Evolutionary conservation across 2,888 invertebrate genomes (phyloP).

Genomic region (Phyto melanocephala): DNA sequence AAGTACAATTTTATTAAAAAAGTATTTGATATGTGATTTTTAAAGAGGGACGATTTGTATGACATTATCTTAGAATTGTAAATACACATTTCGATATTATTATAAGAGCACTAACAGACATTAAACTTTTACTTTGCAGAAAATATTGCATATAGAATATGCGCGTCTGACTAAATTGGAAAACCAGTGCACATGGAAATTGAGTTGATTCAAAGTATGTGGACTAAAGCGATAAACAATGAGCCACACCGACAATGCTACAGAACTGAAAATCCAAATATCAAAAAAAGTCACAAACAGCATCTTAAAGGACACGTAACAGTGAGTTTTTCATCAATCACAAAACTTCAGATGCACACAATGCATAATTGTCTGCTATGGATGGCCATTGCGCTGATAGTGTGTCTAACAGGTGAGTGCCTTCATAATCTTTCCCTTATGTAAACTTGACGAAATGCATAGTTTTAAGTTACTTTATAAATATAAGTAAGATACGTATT

Average conservation of each 20-base stretch:
- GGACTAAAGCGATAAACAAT: conserved; percentile 36
- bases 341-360: conserved; percentile 15
- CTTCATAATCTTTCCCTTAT: no score
- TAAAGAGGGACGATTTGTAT: no score
- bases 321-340: not conserved
- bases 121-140: no score
- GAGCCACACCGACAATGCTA: conserved; percentile 33
- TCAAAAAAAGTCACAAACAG: not conserved
- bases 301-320: conserved; percentile 10
- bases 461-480: no score
- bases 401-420: conserved; percentile 46
- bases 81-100: no score
- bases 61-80: no score
- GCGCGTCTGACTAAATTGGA: conserved; percentile 31
- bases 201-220: conserved; percentile 48
- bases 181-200: conserved; percentile 33
- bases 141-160: no score
- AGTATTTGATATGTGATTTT: no score
- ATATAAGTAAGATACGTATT: no score
- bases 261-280: conserved; percentile 5
- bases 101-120: no score
- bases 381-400: conserved; percentile 29
- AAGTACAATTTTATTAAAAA: no score
- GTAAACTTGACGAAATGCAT: no score
- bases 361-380: conserved; percentile 42